Evolutionary conservation across 2,888 invertebrate species (phyloP).

Genomic region (Eubasilissa splendida): DNA sequence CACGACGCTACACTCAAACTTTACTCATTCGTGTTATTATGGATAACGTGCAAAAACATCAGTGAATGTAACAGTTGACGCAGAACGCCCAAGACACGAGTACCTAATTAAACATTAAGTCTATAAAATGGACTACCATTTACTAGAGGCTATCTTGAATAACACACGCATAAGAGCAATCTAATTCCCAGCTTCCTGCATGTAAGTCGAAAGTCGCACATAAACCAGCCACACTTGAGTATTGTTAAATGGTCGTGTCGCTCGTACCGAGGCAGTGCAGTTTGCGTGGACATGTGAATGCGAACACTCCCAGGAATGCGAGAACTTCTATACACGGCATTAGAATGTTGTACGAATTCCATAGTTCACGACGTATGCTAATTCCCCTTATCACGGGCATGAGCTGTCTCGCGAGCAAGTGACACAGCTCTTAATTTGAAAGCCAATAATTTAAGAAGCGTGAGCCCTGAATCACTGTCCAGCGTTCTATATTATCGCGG

Average conservation of each 20-base stretch:
- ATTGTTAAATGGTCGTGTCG: conserved; percentile 34
- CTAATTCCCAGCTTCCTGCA: conserved; percentile 25
- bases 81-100: no score
- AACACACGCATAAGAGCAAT: conserved; percentile 14
- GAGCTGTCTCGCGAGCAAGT: conserved; percentile 26
- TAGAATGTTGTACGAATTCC: conserved; percentile 33
- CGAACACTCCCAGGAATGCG: conserved; percentile 11
- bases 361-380: conserved; percentile 46
- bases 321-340: conserved; percentile 14
- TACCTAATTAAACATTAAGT: not conserved
- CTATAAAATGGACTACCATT: not conserved
- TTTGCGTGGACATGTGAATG: conserved; percentile 32
- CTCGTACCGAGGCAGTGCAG: not conserved
- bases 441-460: conserved; percentile 47
- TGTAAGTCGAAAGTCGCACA: not conserved
- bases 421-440: conserved; percentile 45
- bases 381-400: conserved; percentile 33
- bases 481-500: conserved; percentile 5
- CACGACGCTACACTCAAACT: no score
- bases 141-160: not conserved
- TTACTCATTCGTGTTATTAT: no score
- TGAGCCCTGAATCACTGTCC: conserved; percentile 43
- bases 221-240: not conserved
- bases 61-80: no score
- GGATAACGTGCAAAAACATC: no score